These are phyloP conservation scores for Falcaria lacertinaria DNA, from an alignment of 2,888 invertebrate species.

Conservation along the genomic window DNA sequence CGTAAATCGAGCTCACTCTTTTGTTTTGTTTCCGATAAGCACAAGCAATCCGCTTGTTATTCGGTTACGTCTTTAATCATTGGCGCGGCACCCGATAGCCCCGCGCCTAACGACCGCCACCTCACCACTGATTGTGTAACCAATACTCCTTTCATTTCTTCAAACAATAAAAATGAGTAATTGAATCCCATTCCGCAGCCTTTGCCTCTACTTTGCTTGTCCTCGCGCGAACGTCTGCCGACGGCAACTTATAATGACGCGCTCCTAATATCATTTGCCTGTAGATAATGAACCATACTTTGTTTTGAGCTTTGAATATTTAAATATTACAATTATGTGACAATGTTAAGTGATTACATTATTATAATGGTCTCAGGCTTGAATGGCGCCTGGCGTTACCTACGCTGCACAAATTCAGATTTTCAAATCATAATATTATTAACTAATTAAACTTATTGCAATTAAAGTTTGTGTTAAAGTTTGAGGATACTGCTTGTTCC, in stretches of 20 bases:
- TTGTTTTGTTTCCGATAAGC: constrained; percentile 58
- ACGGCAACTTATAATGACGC: background rate
- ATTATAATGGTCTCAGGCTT: too few relatives aligned
- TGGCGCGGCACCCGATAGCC: constrained; percentile 27
- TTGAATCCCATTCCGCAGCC: constrained; percentile 38
- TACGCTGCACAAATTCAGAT: too few relatives aligned
- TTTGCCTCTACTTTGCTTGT: constrained; percentile 13
- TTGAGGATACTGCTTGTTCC: too few relatives aligned
- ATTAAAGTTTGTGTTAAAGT: too few relatives aligned
- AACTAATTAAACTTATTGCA: too few relatives aligned
- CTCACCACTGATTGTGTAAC: constrained; percentile 48
- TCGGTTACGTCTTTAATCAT: constrained; percentile 73
- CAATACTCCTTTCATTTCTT: constrained; percentile 63
- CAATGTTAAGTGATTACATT: too few relatives aligned
- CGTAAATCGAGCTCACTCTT: constrained; percentile 63
- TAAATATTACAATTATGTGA: too few relatives aligned
- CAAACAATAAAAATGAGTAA: constrained; percentile 54
- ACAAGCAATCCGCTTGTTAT: constrained; percentile 57
- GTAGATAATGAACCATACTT: too few relatives aligned
- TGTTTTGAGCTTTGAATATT: too few relatives aligned
- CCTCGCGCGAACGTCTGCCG: constrained; percentile 14
- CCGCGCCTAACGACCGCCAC: constrained; percentile 40
- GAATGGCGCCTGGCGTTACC: too few relatives aligned
- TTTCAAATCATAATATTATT: too few relatives aligned
- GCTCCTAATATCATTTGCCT: background rate